Evolutionary conservation across 2,888 invertebrate genomes (phyloP), one percentile per base, ranked within the genome.

Genomic region (Periphyllus acericola): DNA sequence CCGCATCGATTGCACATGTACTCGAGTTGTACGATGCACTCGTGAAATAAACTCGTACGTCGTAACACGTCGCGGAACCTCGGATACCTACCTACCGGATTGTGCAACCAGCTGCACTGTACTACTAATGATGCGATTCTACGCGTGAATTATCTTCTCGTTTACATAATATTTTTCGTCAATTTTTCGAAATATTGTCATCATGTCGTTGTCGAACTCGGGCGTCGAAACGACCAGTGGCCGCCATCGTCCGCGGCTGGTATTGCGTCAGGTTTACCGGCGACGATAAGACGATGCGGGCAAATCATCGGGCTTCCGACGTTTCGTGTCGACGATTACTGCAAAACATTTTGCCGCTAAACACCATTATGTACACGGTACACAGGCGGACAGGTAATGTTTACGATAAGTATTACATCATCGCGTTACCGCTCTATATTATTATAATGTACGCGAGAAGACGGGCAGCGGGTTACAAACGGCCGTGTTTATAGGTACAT

Each of bases 301-400:
- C 21, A 32, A 46, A 32, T n/a, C n/a, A 46, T 9, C 66, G 66
- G 46, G 21, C 19, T n/a, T 14, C 29, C 82, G 71, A 72, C 74
- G 83, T 75, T 74, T 36, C 83, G 74, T 55, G 55, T 52, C 72
- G 52, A n/a, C 46, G 14, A 14, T 46, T 46, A 46, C 21, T 32
- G 11, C 52, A 74, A 74, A 60, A 46, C 76, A 32, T 29, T 75
- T 68, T n/a, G 85, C 85, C 68, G 52, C 19, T 19, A 25, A 17
- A 60, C 8, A 29, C 32, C 78, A 32, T 5, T 9, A 85, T 85
- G 78, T 71, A 71, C 52, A 34, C 85, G 68, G 78, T 71, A 34
- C 85, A 78, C 46, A 68, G 78, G 71, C 85, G 85, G 29, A 85
- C 85, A 85, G 85, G 85, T 85, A 85, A 76, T 21, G 36, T 74